Conservation (phyloP, 2,797 vertebrate species). For the Triplophysa bombifrons region DNA sequence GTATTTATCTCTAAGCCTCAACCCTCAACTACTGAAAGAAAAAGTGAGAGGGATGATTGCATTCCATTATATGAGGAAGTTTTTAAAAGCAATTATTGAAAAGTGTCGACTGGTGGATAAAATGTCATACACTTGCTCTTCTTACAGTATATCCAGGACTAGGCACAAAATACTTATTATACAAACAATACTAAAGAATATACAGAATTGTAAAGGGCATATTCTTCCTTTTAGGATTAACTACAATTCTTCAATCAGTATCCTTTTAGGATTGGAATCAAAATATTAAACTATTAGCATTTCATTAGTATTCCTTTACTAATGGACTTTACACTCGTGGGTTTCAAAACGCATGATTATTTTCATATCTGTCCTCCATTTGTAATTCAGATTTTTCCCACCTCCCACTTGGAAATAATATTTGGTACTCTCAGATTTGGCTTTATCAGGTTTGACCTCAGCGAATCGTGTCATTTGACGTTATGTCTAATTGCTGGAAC, state of each 20-base stretch:
- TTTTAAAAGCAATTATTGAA: slow-evolving; percentile 41
- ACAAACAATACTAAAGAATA: background rate
- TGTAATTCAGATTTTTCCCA: background rate
- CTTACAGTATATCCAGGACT: background rate
- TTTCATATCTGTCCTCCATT: background rate
- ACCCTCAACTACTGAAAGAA: slow-evolving; percentile 6
- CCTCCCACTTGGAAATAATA: no score
- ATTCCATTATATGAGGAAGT: slow-evolving; percentile 45
- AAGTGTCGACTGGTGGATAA: slow-evolving; percentile 28
- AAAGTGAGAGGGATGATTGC: slow-evolving; percentile 16
- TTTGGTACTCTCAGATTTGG: no score
- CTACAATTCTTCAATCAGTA: no score
- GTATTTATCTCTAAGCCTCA: slow-evolving; percentile 25
- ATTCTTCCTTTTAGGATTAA: no score
- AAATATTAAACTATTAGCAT: slow-evolving; percentile 14
- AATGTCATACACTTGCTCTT: background rate
- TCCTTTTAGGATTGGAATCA: background rate
- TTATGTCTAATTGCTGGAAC: no score
- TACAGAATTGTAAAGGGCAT: background rate
- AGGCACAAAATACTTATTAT: background rate
- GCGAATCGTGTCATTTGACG: no score
- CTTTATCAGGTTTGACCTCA: no score
- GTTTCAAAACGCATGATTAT: background rate
- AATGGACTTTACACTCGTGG: background rate
- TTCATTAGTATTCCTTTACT: background rate